phyloP scores from a whole-genome alignment of 2,113 vertebrate genomes.

The Cheirogaleus medius region DNA sequence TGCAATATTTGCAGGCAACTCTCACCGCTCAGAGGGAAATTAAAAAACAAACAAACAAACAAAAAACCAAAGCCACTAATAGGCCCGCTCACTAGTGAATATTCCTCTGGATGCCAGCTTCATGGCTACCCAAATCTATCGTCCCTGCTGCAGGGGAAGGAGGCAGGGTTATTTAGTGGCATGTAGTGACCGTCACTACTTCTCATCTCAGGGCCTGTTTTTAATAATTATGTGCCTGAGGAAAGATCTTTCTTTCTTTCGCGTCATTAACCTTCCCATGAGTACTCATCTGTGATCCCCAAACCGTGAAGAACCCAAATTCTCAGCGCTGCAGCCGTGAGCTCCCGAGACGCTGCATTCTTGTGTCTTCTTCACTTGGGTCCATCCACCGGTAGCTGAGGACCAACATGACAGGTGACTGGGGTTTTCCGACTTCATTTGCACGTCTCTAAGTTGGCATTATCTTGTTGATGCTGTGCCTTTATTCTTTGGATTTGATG shows the following conservation, averaged over 20 bases:
- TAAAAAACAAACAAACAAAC: too few species aligned
- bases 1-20: background rate
- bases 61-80: too few species aligned
- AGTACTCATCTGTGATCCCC: background rate
- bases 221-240: background rate
- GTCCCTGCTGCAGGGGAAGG: background rate
- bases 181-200: background rate
- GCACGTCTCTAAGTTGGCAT: background rate
- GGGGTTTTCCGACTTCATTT: background rate
- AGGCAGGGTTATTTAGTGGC: background rate
- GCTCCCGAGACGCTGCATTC: fast-evolving
- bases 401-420: background rate
- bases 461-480: background rate
- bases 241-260: background rate
- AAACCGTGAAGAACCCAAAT: background rate
- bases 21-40: background rate
- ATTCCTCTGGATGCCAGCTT: background rate
- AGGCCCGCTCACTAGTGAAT: background rate
- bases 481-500: background rate
- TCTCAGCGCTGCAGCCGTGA: background rate
- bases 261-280: background rate
- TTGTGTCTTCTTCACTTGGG: background rate
- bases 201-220: background rate
- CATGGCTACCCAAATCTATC: background rate
- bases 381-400: background rate